A percentile compares a stretch with the other conserved stretches of the same genome.
phyloP scores from a whole-genome alignment of 2,797 vertebrate species.

The Poecile montanus region DNA sequence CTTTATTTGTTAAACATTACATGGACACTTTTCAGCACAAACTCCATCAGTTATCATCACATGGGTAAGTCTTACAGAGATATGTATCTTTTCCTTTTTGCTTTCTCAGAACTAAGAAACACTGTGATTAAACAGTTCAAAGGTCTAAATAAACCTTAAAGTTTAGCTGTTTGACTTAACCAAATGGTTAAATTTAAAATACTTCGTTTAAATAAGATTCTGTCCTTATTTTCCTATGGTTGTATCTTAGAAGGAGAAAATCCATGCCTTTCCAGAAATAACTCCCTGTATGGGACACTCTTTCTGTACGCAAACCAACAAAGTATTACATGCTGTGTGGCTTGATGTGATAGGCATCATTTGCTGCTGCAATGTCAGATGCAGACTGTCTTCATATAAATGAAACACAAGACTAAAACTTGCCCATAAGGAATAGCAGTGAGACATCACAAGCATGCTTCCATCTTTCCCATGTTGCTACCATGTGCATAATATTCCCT shows the following conservation, averaged over 20 bases:
- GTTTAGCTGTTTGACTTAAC: not conserved
- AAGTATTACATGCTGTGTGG: accelerated
- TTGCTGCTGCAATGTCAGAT: not conserved
- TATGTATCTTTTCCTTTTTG: not conserved
- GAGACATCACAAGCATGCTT: not conserved
- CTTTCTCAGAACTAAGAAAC: not conserved
- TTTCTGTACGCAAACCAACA: not conserved
- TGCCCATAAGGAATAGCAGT: not conserved
- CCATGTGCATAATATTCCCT: not conserved
- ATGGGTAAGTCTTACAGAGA: not conserved
- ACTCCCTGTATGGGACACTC: not conserved
- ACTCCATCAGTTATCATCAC: not conserved
- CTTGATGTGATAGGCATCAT: not conserved
- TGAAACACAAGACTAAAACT: not conserved
- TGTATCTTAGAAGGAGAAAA: not conserved
- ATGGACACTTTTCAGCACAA: not conserved
- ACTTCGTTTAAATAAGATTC: not conserved
- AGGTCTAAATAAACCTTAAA: not conserved
- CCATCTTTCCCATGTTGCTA: not conserved
- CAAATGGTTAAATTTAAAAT: not conserved
- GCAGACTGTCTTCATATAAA: not conserved
- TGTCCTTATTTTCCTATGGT: not conserved
- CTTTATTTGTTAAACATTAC: not conserved
- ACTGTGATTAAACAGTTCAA: not conserved
- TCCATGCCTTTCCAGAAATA: not conserved